Base-by-base conservation (phyloP, 2,797 vertebrate genomes). In the Discoglossus pictus region DNA sequence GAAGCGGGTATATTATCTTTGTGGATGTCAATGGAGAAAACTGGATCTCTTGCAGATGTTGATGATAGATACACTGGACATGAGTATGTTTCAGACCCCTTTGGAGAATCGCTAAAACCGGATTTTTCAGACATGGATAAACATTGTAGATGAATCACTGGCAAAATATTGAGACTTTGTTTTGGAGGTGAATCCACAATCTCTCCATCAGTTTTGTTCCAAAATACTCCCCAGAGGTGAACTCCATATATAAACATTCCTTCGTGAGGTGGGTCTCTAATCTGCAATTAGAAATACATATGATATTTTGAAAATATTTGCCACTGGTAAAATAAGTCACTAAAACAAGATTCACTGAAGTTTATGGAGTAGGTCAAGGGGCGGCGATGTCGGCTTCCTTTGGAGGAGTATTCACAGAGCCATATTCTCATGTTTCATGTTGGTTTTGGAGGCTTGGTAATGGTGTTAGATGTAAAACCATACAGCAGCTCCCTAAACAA, bases 191-290 rank as follows among this genome's bases (percentile, higher is more conserved):
- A 63, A 54, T 74, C 72, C 15, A 74, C 20, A 35, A 74, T 42
- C 38, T 69, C 72, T 44, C 39, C 66, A 46, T 74, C 61, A 12
- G 72, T 74, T 38, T 74, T 74, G 54, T 74, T 68, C 72, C 72
- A 74, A 6, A 59, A 43, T 35, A 69, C 65, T 17, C 72, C 72
- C 72, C 72, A 74, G 10, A 74, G 20, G 27, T 74, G 55, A 21
- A 74, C 18, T 42, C 72, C 72, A 34, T 74, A 64, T 53, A 74
- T 40, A 60, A 74, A 74, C 16, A 74, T 69, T 8, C 72, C 72
- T 50, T 74, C 72, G 9, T 69, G 66, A 5, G 72, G 72, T 46
- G 72, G 72, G 48, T 74, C 72, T 61, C 72, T 23, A 6, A 74
- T 74, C 72, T 74, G 42, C 3, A 64, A 54, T 31, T 10, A 43